Evolutionary conservation across 2,797 vertebrate genomes (phyloP).

Genomic region (Helostoma temminkii): DNA sequence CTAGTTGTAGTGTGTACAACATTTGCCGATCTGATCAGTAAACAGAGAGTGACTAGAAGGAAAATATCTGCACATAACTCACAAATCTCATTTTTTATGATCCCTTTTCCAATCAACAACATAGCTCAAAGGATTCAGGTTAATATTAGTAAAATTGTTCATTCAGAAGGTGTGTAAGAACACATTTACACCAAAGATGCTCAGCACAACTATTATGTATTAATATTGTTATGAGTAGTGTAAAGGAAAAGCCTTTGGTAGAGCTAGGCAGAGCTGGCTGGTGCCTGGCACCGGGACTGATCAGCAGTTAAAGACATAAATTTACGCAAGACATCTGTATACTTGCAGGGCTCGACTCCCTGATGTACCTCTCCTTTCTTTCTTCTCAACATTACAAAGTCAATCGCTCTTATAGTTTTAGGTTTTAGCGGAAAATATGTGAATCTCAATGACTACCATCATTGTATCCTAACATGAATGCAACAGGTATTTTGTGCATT

Average conservation of each 20-base stretch:
- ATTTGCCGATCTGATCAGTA: too few species aligned
- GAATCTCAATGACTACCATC: slow-evolving; percentile 31
- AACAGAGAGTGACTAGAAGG: too few species aligned
- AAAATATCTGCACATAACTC: too few species aligned
- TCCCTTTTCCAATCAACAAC: too few species aligned
- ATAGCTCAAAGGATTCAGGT: too few species aligned
- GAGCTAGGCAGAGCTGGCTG: slow-evolving; percentile 14
- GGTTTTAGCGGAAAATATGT: slow-evolving; percentile 14
- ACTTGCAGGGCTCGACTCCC: neutral
- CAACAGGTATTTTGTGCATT: slow-evolving; percentile 20
- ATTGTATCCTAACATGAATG: slow-evolving; percentile 1
- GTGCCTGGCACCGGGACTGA: slow-evolving; percentile 43
- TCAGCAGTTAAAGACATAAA: slow-evolving; percentile 33
- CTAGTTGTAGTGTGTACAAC: too few species aligned
- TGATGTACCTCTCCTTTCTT: neutral
- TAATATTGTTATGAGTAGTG: neutral
- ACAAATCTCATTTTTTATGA: too few species aligned
- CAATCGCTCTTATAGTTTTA: slow-evolving; percentile 36
- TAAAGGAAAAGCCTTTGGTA: neutral
- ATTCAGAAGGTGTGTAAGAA: neutral
- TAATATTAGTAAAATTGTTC: slow-evolving; percentile 7
- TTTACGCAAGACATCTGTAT: slow-evolving; percentile 39
- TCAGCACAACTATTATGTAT: neutral
- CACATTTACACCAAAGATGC: neutral
- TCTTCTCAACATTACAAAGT: slow-evolving; percentile 30